Evolutionary conservation across 2,113 vertebrate species (phyloP).

Genomic region (Ophthalmolycus amberensis): DNA sequence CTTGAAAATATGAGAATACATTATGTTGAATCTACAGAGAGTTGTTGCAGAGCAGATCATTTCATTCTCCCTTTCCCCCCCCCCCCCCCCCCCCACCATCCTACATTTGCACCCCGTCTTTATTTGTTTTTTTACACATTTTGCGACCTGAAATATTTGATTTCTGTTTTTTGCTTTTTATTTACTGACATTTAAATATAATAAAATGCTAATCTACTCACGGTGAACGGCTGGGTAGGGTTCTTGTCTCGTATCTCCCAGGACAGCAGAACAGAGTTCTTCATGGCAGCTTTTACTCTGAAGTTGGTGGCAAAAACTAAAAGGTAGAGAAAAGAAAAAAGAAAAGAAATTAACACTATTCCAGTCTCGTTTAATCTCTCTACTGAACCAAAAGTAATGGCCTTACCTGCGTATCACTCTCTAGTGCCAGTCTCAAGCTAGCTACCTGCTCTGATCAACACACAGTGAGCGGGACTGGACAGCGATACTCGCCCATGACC

Average conservation of each 20-base stretch:
- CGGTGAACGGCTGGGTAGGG: slow-evolving; percentile 94
- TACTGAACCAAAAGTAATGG: slow-evolving; percentile 2
- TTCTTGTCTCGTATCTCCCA: slow-evolving; percentile 98
- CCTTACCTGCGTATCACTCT: slow-evolving; percentile 65
- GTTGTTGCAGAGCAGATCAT: background rate
- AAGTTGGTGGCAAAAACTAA: slow-evolving; percentile 99
- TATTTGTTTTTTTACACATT: background rate
- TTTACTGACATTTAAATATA: background rate
- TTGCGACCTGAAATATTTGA: background rate
- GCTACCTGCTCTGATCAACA: slow-evolving; percentile 55
- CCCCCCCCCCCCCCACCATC: background rate
- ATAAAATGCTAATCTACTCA: slow-evolving; percentile 74
- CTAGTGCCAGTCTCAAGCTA: slow-evolving; percentile 51
- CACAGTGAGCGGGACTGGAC: slow-evolving; percentile 51
- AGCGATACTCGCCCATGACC: slow-evolving; percentile 43
- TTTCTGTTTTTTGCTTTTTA: background rate
- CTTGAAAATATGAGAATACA: slow-evolving; percentile 8
- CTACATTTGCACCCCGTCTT: background rate
- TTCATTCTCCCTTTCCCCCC: background rate
- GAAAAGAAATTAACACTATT: slow-evolving; percentile 81
- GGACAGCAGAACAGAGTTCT: slow-evolving; percentile 94
- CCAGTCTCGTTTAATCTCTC: slow-evolving; percentile 1
- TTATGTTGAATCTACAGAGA: background rate
- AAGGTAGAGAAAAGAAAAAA: slow-evolving; percentile 71
- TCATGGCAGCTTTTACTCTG: slow-evolving; percentile 98